Evolutionary conservation across 2,797 vertebrate genomes (phyloP).

Genomic region (Bovichtus variegatus): DNA sequence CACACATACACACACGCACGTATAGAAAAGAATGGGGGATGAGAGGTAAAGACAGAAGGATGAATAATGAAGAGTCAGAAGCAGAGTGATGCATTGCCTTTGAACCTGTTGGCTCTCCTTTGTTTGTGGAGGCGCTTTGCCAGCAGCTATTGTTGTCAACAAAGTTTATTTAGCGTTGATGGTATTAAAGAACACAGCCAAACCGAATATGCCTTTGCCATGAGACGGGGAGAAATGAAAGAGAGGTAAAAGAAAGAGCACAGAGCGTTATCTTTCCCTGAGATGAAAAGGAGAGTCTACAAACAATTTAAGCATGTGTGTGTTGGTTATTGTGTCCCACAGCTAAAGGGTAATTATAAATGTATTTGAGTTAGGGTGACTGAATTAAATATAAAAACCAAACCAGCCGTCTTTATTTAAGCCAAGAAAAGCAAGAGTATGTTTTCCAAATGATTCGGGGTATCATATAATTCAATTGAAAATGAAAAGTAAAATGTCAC

Average conservation of each 20-base stretch:
- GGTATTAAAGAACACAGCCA: constrained; percentile 82
- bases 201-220: constrained; percentile 73
- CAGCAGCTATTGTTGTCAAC: constrained; percentile 86
- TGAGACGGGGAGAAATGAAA: constrained; percentile 74
- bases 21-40: constrained; percentile 69
- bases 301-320: constrained; percentile 66
- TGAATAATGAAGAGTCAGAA: constrained; percentile 83
- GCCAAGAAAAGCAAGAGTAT: constrained; percentile 37
- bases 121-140: constrained; percentile 81
- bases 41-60: constrained; percentile 83
- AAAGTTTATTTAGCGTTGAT: constrained; percentile 86
- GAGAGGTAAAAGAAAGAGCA: constrained; percentile 57
- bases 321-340: constrained; percentile 54
- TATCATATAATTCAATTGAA: constrained; percentile 28
- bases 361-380: constrained; percentile 59
- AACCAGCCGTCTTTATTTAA: constrained; percentile 65
- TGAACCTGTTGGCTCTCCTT: constrained; percentile 87
- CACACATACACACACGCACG: constrained; percentile 29
- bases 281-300: constrained; percentile 79
- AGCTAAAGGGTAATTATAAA: constrained; percentile 74
- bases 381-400: constrained; percentile 69
- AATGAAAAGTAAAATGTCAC: constrained; percentile 30
- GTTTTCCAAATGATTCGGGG: constrained; percentile 41
- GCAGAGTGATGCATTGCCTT: constrained; percentile 85
- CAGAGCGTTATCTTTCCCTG: constrained; percentile 67